phyloP scores from a whole-genome alignment of 2,797 vertebrate species.

The Pagetopsis macropterus region DNA sequence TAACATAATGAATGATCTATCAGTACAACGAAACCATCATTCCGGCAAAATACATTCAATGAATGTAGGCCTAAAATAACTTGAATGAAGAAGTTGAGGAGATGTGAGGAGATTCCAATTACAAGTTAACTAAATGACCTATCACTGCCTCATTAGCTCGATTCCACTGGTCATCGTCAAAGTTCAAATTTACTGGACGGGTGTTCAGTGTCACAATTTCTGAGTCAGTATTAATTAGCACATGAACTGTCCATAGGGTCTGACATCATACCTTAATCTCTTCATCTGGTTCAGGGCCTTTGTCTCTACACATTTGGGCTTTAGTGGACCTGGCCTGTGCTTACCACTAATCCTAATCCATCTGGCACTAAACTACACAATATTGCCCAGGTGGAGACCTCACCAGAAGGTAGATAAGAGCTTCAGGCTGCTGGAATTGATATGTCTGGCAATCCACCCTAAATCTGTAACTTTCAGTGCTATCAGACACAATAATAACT shows the following conservation, averaged over 20 bases:
- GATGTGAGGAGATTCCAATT: background rate
- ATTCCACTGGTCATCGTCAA: slow-evolving; percentile 10
- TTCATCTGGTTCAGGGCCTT: slow-evolving; percentile 68
- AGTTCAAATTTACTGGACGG: slow-evolving; percentile 1
- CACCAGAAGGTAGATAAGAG: slow-evolving; percentile 61
- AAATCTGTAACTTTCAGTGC: slow-evolving; percentile 15
- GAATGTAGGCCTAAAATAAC: background rate
- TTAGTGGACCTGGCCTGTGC: slow-evolving; percentile 49
- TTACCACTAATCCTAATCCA: slow-evolving; percentile 79
- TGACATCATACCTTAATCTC: slow-evolving; percentile 75
- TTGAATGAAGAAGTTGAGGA: background rate
- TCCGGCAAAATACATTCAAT: background rate
- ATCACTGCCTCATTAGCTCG: background rate
- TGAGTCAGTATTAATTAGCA: slow-evolving; percentile 44
- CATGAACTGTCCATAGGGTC: slow-evolving; percentile 42
- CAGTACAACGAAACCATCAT: background rate
- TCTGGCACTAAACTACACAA: slow-evolving; percentile 67
- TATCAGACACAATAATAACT: slow-evolving; percentile 19
- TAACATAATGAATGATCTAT: background rate
- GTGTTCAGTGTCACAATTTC: background rate
- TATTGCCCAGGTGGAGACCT: slow-evolving; percentile 71
- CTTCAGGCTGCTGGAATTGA: slow-evolving; percentile 47
- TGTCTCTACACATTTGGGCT: slow-evolving; percentile 51
- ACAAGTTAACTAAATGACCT: background rate
- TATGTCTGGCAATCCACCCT: slow-evolving; percentile 45